phyloP scores from a whole-genome alignment of 2,797 vertebrate genomes.

The Esox masquinongy region DNA sequence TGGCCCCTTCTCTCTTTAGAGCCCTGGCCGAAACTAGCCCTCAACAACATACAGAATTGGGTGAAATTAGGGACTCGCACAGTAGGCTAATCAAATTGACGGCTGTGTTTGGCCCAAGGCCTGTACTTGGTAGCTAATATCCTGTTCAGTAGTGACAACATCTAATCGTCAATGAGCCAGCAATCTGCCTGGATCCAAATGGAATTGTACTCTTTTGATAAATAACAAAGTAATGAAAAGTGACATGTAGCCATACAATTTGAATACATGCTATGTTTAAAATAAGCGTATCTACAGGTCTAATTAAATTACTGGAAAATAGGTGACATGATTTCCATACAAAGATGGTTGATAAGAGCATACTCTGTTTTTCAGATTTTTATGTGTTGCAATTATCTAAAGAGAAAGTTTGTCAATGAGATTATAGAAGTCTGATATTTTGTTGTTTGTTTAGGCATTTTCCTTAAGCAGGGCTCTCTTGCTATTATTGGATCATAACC shows the following conservation, averaged over 20 bases:
- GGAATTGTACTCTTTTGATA: neutral
- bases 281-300: neutral
- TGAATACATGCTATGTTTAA: neutral
- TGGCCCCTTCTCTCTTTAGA: neutral
- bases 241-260: neutral
- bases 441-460: neutral
- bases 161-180: neutral
- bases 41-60: neutral
- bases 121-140: neutral
- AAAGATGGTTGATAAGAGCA: neutral
- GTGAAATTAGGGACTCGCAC: neutral
- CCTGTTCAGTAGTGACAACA: conserved; percentile 4
- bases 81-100: neutral
- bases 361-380: neutral
- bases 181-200: neutral
- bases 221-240: neutral
- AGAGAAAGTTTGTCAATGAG: neutral
- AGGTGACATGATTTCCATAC: no score
- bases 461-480: neutral
- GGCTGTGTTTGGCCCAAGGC: neutral
- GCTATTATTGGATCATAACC: neutral
- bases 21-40: neutral
- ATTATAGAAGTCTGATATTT: neutral
- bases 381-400: neutral
- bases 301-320: neutral